These are phyloP conservation scores for Hoplodrina ambigua DNA, from an alignment of 2,888 invertebrate species.

Conservation along the genomic window DNA sequence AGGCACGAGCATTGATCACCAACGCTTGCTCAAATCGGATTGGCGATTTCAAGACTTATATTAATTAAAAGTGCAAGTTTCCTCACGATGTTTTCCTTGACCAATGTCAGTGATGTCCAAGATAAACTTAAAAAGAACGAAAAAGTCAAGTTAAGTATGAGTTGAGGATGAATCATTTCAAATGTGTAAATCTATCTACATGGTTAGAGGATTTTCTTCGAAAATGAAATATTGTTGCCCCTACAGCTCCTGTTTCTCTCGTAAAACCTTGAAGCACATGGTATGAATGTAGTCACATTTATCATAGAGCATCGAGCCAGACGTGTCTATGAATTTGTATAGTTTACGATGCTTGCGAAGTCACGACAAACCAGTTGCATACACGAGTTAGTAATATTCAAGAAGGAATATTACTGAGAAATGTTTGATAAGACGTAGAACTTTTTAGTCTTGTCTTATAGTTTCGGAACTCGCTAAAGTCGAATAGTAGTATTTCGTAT, in stretches of 20 bases:
- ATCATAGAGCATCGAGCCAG: slow-evolving; percentile 16
- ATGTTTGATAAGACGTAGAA: slow-evolving; percentile 12
- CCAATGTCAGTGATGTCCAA: too few species aligned
- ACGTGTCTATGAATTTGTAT: slow-evolving; percentile 52
- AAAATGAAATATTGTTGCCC: background rate
- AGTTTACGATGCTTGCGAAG: slow-evolving; percentile 38
- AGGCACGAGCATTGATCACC: too few species aligned
- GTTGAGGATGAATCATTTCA: too few species aligned
- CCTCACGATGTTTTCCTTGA: too few species aligned
- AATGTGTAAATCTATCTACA: background rate
- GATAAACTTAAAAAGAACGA: too few species aligned
- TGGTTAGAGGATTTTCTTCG: background rate
- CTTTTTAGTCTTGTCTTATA: background rate
- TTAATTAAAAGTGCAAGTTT: too few species aligned
- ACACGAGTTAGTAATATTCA: slow-evolving; percentile 20
- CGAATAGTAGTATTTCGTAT: background rate
- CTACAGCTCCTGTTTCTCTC: background rate
- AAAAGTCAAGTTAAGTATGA: too few species aligned
- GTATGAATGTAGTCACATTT: slow-evolving; percentile 8
- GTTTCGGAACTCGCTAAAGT: background rate
- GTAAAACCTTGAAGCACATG: background rate
- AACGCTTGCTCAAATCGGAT: too few species aligned
- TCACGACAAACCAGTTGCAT: slow-evolving; percentile 31
- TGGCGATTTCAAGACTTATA: too few species aligned
- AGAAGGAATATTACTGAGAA: slow-evolving; percentile 19